Conservation (phyloP, 2,888 invertebrate genomes). For the Lottia gigantea region DNA sequence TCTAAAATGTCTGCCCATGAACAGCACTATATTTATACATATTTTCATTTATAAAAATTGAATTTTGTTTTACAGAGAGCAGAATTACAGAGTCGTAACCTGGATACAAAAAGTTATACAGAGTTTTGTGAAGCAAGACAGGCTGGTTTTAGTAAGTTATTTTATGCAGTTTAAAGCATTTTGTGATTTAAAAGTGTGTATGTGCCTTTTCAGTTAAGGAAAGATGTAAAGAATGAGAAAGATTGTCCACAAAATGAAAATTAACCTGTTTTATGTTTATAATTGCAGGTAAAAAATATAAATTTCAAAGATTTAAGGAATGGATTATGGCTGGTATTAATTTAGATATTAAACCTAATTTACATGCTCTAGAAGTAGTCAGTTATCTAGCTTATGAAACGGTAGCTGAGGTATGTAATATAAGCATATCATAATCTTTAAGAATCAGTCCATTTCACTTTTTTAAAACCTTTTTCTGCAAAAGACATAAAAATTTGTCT, state of each 20-base stretch:
- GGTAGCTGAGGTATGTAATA: slow-evolving; percentile 77
- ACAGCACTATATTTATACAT: no score
- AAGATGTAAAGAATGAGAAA: no score
- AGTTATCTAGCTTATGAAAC: slow-evolving; percentile 90
- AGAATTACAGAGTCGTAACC: slow-evolving; percentile 58
- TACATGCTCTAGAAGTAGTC: slow-evolving; percentile 79
- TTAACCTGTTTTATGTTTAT: background rate
- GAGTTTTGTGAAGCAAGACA: slow-evolving; percentile 84
- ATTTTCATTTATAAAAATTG: no score
- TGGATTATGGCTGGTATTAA: slow-evolving; percentile 67
- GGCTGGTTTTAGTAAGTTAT: slow-evolving; percentile 75
- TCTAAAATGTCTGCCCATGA: no score
- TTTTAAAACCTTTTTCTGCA: no score
- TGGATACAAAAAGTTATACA: slow-evolving; percentile 74
- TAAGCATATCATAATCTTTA: no score
- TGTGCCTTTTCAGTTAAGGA: background rate
- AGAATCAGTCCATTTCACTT: no score
- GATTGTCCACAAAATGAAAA: no score
- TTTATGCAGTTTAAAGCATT: background rate
- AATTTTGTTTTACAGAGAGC: slow-evolving; percentile 56
- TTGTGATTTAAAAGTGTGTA: background rate
- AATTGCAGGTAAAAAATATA: slow-evolving; percentile 57
- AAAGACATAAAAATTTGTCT: no score
- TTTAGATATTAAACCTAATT: slow-evolving; percentile 65
- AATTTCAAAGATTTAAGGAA: slow-evolving; percentile 67